Evolutionary conservation across 2,888 invertebrate genomes (phyloP).

Genomic region (Hylaea fasciaria): DNA sequence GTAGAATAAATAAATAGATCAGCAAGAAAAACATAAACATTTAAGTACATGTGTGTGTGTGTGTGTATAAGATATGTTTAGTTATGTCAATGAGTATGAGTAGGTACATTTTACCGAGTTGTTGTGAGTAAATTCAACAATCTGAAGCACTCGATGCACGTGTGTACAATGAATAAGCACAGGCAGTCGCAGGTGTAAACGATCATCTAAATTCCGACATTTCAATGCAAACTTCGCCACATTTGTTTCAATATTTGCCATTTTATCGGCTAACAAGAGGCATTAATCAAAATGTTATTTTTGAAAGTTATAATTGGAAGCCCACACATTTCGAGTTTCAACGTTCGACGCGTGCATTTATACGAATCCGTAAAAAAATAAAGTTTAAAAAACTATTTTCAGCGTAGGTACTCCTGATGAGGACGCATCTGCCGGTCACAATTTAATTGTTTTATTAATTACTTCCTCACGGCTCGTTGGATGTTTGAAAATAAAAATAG

Average conservation of each 20-base stretch:
- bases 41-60: too few species aligned
- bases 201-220: conserved; percentile 21
- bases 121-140: not conserved
- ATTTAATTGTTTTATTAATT: conserved; percentile 40
- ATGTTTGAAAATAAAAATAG: conserved; percentile 28
- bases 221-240: conserved; percentile 22
- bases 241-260: conserved; percentile 20
- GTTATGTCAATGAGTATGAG: too few species aligned
- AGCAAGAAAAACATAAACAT: too few species aligned
- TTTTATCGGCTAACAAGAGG: conserved; percentile 19
- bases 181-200: conserved; percentile 14
- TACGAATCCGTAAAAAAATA: too few species aligned
- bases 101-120: too few species aligned
- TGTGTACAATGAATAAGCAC: not conserved
- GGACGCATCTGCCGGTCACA: conserved; percentile 33
- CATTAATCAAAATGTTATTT: conserved; percentile 14
- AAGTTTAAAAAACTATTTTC: not conserved
- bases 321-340: too few species aligned
- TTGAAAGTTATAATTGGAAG: conserved; percentile 17
- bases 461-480: conserved; percentile 27
- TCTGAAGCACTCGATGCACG: not conserved
- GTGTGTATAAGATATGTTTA: too few species aligned
- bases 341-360: too few species aligned
- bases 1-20: too few species aligned
- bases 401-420: conserved; percentile 18